Evolutionary conservation across 2,113 vertebrate species (phyloP).

Genomic region (Alligator sinensis): DNA sequence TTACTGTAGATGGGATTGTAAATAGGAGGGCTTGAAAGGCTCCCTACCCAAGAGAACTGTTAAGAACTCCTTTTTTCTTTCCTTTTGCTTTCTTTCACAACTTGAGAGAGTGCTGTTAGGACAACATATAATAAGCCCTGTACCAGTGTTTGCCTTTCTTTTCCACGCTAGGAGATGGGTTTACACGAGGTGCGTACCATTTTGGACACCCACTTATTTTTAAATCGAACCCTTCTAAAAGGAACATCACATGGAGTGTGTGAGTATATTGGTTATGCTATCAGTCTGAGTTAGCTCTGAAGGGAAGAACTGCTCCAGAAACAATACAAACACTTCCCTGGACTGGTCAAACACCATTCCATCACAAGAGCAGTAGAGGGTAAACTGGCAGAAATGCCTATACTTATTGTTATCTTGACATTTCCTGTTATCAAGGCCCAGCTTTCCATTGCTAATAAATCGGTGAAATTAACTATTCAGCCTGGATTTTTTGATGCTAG

Average conservation of each 20-base stretch:
- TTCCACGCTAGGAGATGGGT: neutral
- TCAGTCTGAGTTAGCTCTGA: neutral
- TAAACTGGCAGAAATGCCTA: neutral
- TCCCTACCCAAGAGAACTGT: neutral
- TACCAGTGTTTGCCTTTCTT: neutral
- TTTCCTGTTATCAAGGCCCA: neutral
- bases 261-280: neutral
- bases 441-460: neutral
- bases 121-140: neutral
- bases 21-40: neutral
- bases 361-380: neutral
- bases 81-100: neutral
- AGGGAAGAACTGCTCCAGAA: neutral
- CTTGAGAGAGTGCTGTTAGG: neutral
- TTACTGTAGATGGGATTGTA: neutral
- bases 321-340: neutral
- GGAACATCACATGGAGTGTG: neutral
- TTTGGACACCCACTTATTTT: neutral
- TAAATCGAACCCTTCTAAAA: neutral
- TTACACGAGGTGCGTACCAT: neutral
- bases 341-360: neutral
- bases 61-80: constrained; percentile 13
- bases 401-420: neutral
- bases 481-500: neutral
- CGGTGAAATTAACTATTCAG: neutral